phyloP scores from a whole-genome alignment of 2,797 vertebrate genomes.

The Gymnopithys bicolor region DNA sequence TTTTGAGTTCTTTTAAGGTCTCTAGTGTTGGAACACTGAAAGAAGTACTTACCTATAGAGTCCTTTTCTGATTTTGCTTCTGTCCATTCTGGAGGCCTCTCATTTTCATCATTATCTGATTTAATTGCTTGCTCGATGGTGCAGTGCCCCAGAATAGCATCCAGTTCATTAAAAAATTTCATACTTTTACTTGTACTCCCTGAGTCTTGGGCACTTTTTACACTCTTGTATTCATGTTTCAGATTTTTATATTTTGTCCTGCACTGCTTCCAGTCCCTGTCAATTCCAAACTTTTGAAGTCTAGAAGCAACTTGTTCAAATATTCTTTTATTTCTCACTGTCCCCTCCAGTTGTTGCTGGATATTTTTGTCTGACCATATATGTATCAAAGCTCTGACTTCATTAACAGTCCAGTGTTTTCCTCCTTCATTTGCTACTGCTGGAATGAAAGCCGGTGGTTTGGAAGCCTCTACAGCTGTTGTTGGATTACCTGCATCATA shows the following conservation, averaged over 20 bases:
- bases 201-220: slow-evolving; percentile 79
- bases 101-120: slow-evolving; percentile 57
- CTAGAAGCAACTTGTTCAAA: slow-evolving; percentile 90
- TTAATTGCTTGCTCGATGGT: slow-evolving; percentile 72
- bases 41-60: slow-evolving; percentile 59
- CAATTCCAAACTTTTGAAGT: slow-evolving; percentile 86
- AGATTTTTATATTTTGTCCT: slow-evolving; percentile 94
- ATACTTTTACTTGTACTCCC: slow-evolving; percentile 83
- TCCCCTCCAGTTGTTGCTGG: slow-evolving; percentile 85
- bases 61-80: slow-evolving; percentile 59
- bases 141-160: slow-evolving; percentile 85
- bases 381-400: slow-evolving; percentile 86
- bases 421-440: slow-evolving; percentile 85
- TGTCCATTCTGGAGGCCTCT: slow-evolving; percentile 37
- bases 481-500: slow-evolving; percentile 58
- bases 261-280: slow-evolving; percentile 92
- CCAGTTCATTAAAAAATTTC: slow-evolving; percentile 91
- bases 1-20: background rate
- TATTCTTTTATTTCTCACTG: slow-evolving; percentile 90
- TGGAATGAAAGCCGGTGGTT: slow-evolving; percentile 66
- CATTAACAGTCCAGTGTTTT: slow-evolving; percentile 90
- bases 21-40: background rate
- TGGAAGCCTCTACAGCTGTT: slow-evolving; percentile 39
- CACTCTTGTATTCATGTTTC: slow-evolving; percentile 90
- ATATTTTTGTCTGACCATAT: slow-evolving; percentile 87